Percentiles rank a stretch among this genome's conserved stretches.
Evolutionary conservation across 2,888 invertebrate genomes (phyloP).

Genomic region (Apoderus coryli): DNA sequence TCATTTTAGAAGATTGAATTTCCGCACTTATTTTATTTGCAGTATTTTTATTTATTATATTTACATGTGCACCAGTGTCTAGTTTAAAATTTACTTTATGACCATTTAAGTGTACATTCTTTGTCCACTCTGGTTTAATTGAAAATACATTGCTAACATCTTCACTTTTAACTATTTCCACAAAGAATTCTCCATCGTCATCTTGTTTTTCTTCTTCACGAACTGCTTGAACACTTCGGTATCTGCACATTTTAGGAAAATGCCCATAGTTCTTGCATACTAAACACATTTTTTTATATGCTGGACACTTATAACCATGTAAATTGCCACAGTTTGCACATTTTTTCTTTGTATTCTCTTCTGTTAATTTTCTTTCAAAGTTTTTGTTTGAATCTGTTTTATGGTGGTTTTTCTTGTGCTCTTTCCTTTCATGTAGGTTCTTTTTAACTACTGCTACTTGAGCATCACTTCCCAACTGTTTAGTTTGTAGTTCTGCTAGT

Average conservation of each 20-base stretch:
- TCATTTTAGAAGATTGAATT: neutral
- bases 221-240: conserved; percentile 2
- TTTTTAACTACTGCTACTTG: neutral
- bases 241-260: conserved; percentile 7
- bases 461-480: neutral
- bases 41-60: conserved; percentile 4
- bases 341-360: neutral
- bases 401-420: neutral
- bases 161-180: too few species aligned
- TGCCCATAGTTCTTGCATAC: conserved; percentile 1
- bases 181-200: too few species aligned
- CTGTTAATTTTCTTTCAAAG: neutral
- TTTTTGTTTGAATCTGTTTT: neutral
- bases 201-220: neutral
- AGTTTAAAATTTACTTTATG: too few species aligned
- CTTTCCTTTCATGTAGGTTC: neutral
- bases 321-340: conserved; percentile 3
- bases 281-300: conserved; percentile 5
- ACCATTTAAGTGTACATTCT: too few species aligned
- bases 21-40: neutral
- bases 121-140: too few species aligned
- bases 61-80: too few species aligned
- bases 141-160: too few species aligned
- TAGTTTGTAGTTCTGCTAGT: conserved; percentile 4
- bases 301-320: conserved; percentile 6